These are phyloP conservation scores for Trissolcus brochymenae DNA, from an alignment of 2,888 invertebrate species.

Conservation along the genomic window DNA sequence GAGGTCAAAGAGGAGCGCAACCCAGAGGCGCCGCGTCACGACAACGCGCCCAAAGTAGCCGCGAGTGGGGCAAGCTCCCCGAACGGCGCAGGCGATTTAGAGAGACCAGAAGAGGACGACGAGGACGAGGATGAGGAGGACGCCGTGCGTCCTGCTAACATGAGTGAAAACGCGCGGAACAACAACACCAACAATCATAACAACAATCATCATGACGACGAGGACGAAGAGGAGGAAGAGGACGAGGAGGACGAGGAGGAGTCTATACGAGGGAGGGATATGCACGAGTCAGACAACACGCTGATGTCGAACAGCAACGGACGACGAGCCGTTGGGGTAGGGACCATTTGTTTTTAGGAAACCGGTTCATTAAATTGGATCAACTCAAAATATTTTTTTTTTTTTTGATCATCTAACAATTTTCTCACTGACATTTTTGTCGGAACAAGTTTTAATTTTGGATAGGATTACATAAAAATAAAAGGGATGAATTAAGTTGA, in stretches of 20 bases:
- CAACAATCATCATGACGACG: constrained; percentile 41
- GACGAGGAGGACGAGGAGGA: constrained; percentile 52
- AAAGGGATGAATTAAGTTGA: too few relatives aligned
- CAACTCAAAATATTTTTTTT: not conserved
- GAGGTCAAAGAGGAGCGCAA: constrained; percentile 75
- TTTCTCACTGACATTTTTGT: too few relatives aligned
- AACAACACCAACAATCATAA: constrained; percentile 27
- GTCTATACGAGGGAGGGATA: constrained; percentile 50
- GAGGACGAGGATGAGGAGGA: constrained; percentile 61
- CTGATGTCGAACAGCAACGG: constrained; percentile 51
- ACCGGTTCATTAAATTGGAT: too few relatives aligned
- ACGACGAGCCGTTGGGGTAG: constrained; percentile 49
- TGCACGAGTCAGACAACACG: constrained; percentile 48
- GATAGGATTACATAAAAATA: too few relatives aligned
- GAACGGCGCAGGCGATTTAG: constrained; percentile 62
- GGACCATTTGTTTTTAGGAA: not conserved
- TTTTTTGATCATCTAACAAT: too few relatives aligned
- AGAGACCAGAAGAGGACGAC: constrained; percentile 56
- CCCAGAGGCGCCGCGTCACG: constrained; percentile 76
- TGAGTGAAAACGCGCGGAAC: constrained; percentile 47
- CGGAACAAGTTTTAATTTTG: too few relatives aligned
- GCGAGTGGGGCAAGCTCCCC: constrained; percentile 68
- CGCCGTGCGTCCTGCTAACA: constrained; percentile 29
- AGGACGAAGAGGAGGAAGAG: constrained; percentile 57
- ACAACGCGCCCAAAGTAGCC: constrained; percentile 70